A percentile compares a stretch with the other conserved stretches of the same genome.
These are phyloP conservation scores for Anser cygnoides DNA, from an alignment of 2,113 vertebrate genomes.

Conservation along the genomic window DNA sequence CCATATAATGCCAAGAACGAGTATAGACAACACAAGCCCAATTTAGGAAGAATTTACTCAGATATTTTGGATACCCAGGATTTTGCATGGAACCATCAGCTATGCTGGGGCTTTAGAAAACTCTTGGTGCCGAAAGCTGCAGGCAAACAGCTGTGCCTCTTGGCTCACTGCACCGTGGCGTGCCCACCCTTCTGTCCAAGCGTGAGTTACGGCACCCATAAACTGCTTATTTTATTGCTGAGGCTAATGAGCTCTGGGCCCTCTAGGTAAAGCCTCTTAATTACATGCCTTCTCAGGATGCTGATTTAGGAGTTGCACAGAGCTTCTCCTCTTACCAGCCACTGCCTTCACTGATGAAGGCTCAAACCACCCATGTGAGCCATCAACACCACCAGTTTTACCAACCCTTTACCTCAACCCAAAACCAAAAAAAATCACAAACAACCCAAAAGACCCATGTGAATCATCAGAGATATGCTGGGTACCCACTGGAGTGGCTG, in stretches of 20 bases:
- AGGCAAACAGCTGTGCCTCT: not conserved
- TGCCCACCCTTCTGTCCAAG: not conserved
- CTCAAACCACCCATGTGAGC: not conserved
- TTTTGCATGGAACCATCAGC: not conserved
- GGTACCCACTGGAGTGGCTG: not conserved
- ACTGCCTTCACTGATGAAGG: fast-evolving
- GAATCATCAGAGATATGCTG: not conserved
- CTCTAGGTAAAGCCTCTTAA: not conserved
- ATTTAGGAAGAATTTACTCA: not conserved
- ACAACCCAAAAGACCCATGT: not conserved
- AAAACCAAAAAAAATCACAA: not conserved
- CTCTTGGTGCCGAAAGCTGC: not conserved
- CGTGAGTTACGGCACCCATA: not conserved
- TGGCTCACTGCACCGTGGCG: fast-evolving
- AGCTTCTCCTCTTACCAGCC: not conserved
- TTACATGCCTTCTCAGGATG: not conserved
- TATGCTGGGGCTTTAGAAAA: not conserved
- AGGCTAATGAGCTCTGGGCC: not conserved
- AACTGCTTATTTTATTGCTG: not conserved
- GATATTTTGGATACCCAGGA: not conserved
- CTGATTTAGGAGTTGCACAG: not conserved
- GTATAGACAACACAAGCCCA: not conserved
- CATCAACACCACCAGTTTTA: not conserved
- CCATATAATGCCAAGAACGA: not conserved
- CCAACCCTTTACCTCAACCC: not conserved